Evolutionary conservation across 2,113 vertebrate genomes (phyloP).

Genomic region (Notarius quadriscutis): DNA sequence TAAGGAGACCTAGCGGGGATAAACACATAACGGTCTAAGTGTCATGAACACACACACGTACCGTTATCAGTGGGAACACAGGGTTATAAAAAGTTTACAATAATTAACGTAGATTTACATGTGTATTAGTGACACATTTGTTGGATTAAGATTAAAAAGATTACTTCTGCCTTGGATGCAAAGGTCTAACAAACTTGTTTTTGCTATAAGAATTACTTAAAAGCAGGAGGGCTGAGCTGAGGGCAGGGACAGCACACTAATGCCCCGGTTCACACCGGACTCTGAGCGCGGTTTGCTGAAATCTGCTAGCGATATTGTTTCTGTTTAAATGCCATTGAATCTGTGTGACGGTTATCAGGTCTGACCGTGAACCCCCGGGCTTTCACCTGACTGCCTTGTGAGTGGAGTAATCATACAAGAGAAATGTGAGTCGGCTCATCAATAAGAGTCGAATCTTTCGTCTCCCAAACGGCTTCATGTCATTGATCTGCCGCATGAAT

Average conservation of each 20-base stretch:
- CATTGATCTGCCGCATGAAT: no score
- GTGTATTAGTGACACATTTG: neutral
- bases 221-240: no score
- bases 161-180: neutral
- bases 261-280: neutral
- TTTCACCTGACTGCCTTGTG: conserved; percentile 56
- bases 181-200: neutral
- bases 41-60: conserved; percentile 2
- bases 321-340: conserved; percentile 34
- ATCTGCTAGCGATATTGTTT: neutral
- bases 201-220: neutral
- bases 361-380: conserved; percentile 12
- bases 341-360: conserved; percentile 45
- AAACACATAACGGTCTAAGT: conserved; percentile 45
- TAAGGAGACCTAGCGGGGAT: conserved; percentile 58
- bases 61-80: neutral
- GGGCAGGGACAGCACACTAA: no score
- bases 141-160: neutral
- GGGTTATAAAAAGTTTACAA: neutral
- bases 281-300: neutral
- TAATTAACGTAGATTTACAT: neutral
- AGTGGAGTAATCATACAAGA: conserved; percentile 25
- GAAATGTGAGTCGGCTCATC: no score
- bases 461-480: no score
- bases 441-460: no score